Percentiles rank a stretch among this genome's conserved stretches.
Evolutionary conservation across 2,888 invertebrate genomes (phyloP).

Genomic region (Andricus quercusramuli): DNA sequence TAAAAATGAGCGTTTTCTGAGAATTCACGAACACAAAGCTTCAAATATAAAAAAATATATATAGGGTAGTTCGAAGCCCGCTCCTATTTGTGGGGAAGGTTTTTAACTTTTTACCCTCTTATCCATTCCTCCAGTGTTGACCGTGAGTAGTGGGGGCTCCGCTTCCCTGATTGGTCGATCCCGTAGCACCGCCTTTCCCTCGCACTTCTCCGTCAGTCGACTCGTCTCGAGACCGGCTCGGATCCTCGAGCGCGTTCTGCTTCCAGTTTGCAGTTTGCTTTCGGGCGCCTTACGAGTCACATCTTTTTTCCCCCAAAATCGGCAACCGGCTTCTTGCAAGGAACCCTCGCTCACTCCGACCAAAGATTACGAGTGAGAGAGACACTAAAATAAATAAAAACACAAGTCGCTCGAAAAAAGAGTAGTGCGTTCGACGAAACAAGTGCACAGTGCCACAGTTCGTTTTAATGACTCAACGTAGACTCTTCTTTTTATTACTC

Average conservation of each 20-base stretch:
- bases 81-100: constrained; percentile 19
- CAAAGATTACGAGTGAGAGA: constrained; percentile 46
- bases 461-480: constrained; percentile 23
- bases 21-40: background rate
- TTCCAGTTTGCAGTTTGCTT: constrained; percentile 66
- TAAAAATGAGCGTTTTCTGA: background rate
- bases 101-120: constrained; percentile 35
- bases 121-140: constrained; percentile 21
- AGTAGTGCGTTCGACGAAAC: constrained; percentile 37
- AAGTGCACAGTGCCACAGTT: constrained; percentile 35
- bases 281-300: constrained; percentile 70
- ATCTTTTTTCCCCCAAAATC: constrained; percentile 48
- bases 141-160: constrained; percentile 34
- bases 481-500: constrained; percentile 31
- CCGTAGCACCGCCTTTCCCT: constrained; percentile 60
- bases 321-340: constrained; percentile 41
- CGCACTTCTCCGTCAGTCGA: constrained; percentile 24
- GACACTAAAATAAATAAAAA: constrained; percentile 40
- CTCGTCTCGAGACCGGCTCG: constrained; percentile 32
- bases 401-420: constrained; percentile 4
- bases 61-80: constrained; percentile 4
- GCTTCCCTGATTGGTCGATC: constrained; percentile 56
- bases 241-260: constrained; percentile 47
- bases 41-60: background rate
- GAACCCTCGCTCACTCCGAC: constrained; percentile 47